Evolutionary conservation across 30 jellyfish, hydroid and myxozoan genomes (phyloP).

Genomic region (Sanderia malayensis): DNA sequence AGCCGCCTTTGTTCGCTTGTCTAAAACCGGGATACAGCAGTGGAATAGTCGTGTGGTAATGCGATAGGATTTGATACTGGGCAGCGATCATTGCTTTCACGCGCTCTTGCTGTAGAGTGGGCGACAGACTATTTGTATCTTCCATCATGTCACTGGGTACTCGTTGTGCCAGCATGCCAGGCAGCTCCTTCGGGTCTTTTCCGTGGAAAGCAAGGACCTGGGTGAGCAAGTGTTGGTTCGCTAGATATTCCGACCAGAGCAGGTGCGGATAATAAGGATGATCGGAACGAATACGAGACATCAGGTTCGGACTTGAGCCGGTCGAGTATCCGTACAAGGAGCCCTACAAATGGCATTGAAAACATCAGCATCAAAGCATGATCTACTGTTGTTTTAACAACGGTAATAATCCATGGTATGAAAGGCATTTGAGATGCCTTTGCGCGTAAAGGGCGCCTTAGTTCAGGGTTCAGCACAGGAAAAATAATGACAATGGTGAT

Average conservation of each 20-base stretch:
- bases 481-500: too few species aligned
- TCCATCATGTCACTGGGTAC: constrained; percentile 57
- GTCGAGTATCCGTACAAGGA: constrained; percentile 48
- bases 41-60: constrained; percentile 54
- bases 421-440: too few species aligned
- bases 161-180: constrained; percentile 62
- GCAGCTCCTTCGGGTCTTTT: constrained; percentile 78
- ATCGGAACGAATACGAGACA: constrained; percentile 72
- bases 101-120: constrained; percentile 71
- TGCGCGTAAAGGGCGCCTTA: too few species aligned
- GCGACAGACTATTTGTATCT: constrained; percentile 63
- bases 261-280: constrained; percentile 75
- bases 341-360: constrained; percentile 9
- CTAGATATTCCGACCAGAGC: constrained; percentile 70
- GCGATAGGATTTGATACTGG: constrained; percentile 65
- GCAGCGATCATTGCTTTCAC: constrained; percentile 75
- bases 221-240: constrained; percentile 73
- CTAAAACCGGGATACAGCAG: constrained; percentile 54
- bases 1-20: constrained; percentile 16
- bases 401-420: too few species aligned
- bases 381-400: too few species aligned
- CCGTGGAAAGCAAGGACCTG: constrained; percentile 80
- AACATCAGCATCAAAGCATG: too few species aligned
- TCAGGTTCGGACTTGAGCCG: constrained; percentile 74
- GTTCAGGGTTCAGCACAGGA: too few species aligned